phyloP scores from a whole-genome alignment of 2,888 invertebrate genomes.

The Congeria kusceri region DNA sequence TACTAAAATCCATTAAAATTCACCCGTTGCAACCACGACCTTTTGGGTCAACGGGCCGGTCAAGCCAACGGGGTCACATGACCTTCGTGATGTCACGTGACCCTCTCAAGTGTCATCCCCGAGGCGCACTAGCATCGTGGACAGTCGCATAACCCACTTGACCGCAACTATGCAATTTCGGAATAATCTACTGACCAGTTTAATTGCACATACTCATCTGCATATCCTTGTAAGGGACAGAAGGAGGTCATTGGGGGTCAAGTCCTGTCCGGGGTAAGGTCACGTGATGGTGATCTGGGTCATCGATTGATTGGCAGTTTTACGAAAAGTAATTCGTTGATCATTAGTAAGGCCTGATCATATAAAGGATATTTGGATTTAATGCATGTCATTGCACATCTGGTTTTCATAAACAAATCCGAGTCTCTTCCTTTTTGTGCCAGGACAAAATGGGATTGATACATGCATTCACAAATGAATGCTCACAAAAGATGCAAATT shows the following conservation, averaged over 20 bases:
- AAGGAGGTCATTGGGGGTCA: constrained; percentile 37
- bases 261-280: constrained; percentile 63
- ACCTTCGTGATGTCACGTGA: constrained; percentile 43
- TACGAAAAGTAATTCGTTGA: constrained; percentile 49
- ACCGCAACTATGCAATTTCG: constrained; percentile 59
- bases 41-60: constrained; percentile 17
- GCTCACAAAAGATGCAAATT: no score
- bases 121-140: constrained; percentile 38
- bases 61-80: constrained; percentile 19
- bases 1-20: no score
- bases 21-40: no score
- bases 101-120: constrained; percentile 44
- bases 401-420: constrained; percentile 18
- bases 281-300: constrained; percentile 50
- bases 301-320: constrained; percentile 63
- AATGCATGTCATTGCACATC: constrained; percentile 49
- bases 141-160: constrained; percentile 42
- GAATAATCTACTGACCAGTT: constrained; percentile 63
- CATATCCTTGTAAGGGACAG: constrained; percentile 53
- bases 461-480: no score
- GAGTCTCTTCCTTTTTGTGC: no score
- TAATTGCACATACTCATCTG: constrained; percentile 64
- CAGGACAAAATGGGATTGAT: no score
- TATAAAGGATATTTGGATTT: constrained; percentile 50
- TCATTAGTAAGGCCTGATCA: constrained; percentile 38